Conservation (phyloP, 2,113 vertebrate genomes). For the Calidris pugnax region DNA sequence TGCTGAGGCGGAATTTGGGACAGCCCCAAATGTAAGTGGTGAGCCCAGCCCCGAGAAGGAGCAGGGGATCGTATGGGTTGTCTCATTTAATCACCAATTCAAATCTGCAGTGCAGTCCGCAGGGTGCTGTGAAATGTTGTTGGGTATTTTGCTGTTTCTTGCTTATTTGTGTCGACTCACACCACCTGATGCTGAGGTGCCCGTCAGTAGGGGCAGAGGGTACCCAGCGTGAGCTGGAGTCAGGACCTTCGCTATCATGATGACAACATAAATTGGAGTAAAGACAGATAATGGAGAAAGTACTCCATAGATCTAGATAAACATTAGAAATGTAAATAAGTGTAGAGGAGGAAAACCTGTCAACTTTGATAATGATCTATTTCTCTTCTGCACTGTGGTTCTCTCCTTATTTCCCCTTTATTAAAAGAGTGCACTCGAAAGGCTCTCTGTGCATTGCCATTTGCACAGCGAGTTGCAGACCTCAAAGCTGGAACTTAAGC, state of each 20-base stretch:
- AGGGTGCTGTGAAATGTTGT: neutral
- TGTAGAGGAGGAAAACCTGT: neutral
- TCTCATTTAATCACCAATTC: neutral
- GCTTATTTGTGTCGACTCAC: neutral
- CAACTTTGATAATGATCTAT: neutral
- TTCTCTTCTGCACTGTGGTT: neutral
- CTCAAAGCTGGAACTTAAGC: neutral
- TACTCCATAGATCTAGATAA: neutral
- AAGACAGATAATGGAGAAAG: neutral
- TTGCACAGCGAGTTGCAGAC: neutral
- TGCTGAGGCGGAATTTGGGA: neutral
- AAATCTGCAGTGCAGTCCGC: neutral
- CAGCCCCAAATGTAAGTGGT: neutral
- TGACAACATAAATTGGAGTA: neutral
- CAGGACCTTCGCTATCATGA: neutral
- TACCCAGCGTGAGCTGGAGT: neutral
- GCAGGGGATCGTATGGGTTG: fast-evolving
- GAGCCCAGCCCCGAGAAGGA: neutral
- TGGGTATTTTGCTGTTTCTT: neutral
- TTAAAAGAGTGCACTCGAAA: neutral
- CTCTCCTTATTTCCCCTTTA: neutral
- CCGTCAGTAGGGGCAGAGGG: neutral
- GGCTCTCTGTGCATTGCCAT: neutral
- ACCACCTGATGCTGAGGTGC: neutral
- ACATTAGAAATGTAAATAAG: neutral